These are phyloP conservation scores for Diadophis punctatus DNA, from an alignment of 2,113 vertebrate species.

Conservation along the genomic window DNA sequence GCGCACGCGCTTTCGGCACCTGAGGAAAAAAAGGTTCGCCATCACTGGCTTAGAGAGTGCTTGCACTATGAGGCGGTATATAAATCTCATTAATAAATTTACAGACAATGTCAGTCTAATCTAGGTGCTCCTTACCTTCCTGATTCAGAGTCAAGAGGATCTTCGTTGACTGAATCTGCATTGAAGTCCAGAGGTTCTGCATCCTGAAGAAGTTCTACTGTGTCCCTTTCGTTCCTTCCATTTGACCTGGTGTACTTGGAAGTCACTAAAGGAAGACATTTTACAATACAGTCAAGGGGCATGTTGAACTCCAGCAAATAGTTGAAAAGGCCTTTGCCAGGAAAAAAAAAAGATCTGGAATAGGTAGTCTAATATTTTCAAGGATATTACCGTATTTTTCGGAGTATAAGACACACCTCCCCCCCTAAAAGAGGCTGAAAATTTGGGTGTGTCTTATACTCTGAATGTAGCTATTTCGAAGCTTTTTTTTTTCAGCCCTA, in stretches of 20 bases:
- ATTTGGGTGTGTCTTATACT: no score
- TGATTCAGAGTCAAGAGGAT: slow-evolving; percentile 76
- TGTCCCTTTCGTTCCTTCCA: slow-evolving; percentile 81
- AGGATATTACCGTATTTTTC: no score
- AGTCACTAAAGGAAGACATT: slow-evolving; percentile 62
- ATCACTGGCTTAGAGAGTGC: no score
- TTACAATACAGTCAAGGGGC: neutral
- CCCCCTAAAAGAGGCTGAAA: no score
- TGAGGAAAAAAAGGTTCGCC: no score
- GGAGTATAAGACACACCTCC: no score
- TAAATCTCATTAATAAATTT: no score
- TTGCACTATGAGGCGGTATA: no score
- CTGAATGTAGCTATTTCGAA: no score
- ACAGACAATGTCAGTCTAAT: neutral
- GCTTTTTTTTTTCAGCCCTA: no score
- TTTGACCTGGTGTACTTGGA: slow-evolving; percentile 84
- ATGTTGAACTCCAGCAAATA: neutral
- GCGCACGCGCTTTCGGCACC: no score
- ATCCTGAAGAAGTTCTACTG: slow-evolving; percentile 91
- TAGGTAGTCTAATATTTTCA: neutral
- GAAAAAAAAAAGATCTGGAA: neutral
- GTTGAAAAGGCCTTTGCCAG: neutral
- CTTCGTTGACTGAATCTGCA: slow-evolving; percentile 81
- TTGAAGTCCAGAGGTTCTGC: slow-evolving; percentile 93
- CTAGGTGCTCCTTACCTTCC: slow-evolving; percentile 74